These are phyloP conservation scores for Brachypalpus laphriformis DNA, from an alignment of 2,888 invertebrate genomes.

Conservation along the genomic window DNA sequence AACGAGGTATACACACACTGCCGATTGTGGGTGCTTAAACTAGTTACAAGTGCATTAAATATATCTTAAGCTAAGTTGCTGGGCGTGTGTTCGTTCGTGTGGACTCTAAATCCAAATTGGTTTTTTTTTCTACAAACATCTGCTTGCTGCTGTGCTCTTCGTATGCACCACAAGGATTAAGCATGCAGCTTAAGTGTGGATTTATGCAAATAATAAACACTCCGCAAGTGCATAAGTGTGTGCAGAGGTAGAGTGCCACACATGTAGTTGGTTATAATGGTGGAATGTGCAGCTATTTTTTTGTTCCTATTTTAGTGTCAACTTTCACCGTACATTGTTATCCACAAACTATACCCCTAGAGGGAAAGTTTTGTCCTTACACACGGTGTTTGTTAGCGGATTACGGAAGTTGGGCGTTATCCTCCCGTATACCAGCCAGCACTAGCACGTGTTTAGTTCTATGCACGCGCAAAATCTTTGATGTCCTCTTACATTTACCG, in stretches of 20 bases:
- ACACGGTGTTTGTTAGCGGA: slow-evolving; percentile 35
- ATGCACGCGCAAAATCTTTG: slow-evolving; percentile 26
- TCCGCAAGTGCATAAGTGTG: slow-evolving; percentile 72
- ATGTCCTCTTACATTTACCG: slow-evolving; percentile 18
- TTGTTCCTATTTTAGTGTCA: slow-evolving; percentile 51
- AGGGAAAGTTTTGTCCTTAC: slow-evolving; percentile 17
- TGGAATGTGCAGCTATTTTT: slow-evolving; percentile 34
- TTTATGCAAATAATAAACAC: slow-evolving; percentile 75
- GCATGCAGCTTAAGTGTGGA: slow-evolving; percentile 74
- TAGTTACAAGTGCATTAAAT: slow-evolving; percentile 73
- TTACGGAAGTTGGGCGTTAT: slow-evolving; percentile 40
- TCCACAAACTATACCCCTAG: slow-evolving; percentile 19
- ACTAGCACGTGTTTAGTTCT: background rate
- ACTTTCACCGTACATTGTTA: slow-evolving; percentile 64
- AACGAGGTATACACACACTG: slow-evolving; percentile 40
- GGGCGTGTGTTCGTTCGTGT: slow-evolving; percentile 36
- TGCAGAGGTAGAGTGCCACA: slow-evolving; percentile 54
- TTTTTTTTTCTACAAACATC: slow-evolving; percentile 58
- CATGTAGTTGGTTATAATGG: slow-evolving; percentile 61
- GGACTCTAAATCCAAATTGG: slow-evolving; percentile 67
- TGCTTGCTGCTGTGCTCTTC: slow-evolving; percentile 59
- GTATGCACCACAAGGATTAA: slow-evolving; percentile 73
- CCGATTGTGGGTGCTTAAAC: slow-evolving; percentile 63
- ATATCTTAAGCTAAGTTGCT: slow-evolving; percentile 61
- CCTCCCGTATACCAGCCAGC: background rate